phyloP scores from a whole-genome alignment of 2,113 vertebrate species.

The Erythrolamprus reginae region DNA sequence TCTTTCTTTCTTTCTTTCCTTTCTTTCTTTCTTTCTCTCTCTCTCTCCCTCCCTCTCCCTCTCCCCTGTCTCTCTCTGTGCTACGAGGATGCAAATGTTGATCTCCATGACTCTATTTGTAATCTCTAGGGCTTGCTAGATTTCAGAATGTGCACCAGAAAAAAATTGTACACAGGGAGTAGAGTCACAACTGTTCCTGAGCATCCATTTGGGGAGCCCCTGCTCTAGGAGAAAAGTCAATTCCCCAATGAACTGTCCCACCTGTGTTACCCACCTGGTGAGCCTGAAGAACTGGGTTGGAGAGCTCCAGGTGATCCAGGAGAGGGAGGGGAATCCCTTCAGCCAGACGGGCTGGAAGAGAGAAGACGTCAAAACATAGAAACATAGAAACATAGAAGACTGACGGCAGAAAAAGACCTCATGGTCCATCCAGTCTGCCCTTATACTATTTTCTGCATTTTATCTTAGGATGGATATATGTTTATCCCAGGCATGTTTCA shows the following conservation, averaged over 20 bases:
- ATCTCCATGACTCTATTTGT: background rate
- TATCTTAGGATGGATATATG: too few species aligned
- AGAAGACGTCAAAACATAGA: background rate
- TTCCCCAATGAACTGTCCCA: background rate
- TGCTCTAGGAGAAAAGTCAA: background rate
- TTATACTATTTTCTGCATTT: too few species aligned
- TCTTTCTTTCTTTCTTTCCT: too few species aligned
- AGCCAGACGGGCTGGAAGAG: slow-evolving; percentile 1
- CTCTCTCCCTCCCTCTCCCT: too few species aligned
- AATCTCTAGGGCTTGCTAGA: background rate
- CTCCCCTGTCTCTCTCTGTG: background rate
- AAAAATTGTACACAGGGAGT: background rate
- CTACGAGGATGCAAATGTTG: background rate
- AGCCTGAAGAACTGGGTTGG: background rate
- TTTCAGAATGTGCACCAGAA: background rate
- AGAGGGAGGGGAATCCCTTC: slow-evolving; percentile 9
- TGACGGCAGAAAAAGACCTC: too few species aligned
- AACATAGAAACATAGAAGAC: too few species aligned
- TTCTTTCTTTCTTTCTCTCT: too few species aligned
- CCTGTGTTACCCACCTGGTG: background rate
- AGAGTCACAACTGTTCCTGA: background rate
- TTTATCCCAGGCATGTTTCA: too few species aligned
- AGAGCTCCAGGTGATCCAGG: background rate
- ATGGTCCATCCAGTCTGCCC: too few species aligned
- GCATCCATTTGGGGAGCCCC: background rate